Evolutionary conservation across 2,888 invertebrate species (phyloP).

Genomic region (Tenthredo notha): DNA sequence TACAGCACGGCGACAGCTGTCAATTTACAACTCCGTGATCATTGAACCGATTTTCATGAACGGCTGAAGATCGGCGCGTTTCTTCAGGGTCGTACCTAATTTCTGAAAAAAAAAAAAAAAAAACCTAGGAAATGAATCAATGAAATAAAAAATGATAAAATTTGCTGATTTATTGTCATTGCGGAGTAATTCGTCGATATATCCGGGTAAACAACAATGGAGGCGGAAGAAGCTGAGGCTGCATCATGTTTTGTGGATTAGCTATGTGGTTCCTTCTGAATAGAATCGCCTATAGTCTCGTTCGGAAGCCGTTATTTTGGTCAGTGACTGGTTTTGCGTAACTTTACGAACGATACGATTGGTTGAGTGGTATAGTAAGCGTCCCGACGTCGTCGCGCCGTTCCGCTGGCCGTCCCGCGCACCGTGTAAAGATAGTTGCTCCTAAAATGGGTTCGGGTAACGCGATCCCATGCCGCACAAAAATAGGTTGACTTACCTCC

Average conservation of each 20-base stretch:
- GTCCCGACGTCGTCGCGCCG: slow-evolving; percentile 61
- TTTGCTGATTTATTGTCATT: neutral
- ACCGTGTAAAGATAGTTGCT: slow-evolving; percentile 80
- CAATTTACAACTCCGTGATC: neutral
- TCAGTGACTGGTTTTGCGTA: slow-evolving; percentile 76
- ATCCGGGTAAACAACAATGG: slow-evolving; percentile 45
- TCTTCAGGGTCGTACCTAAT: neutral
- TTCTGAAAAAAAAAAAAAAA: neutral
- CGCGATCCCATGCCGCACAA: slow-evolving; percentile 81
- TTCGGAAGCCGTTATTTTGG: slow-evolving; percentile 71
- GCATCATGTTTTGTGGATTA: slow-evolving; percentile 7
- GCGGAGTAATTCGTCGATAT: slow-evolving; percentile 13
- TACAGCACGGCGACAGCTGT: slow-evolving; percentile 6
- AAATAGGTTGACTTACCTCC: slow-evolving; percentile 80
- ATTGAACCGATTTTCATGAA: neutral
- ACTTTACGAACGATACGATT: slow-evolving; percentile 65
- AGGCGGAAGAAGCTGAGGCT: slow-evolving; percentile 2
- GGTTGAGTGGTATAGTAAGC: slow-evolving; percentile 61
- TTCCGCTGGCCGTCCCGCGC: slow-evolving; percentile 58
- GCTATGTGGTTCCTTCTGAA: neutral
- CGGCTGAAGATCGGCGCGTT: neutral
- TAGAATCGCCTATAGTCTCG: slow-evolving; percentile 47
- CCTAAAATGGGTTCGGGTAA: slow-evolving; percentile 85
- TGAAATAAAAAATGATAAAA: neutral
- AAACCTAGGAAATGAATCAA: neutral